Evolutionary conservation across 1,140 invertebrate genomes (phyloP), one percentile per base, ranked within the genome.

Genomic region (Plectrocnemia conspersa): DNA sequence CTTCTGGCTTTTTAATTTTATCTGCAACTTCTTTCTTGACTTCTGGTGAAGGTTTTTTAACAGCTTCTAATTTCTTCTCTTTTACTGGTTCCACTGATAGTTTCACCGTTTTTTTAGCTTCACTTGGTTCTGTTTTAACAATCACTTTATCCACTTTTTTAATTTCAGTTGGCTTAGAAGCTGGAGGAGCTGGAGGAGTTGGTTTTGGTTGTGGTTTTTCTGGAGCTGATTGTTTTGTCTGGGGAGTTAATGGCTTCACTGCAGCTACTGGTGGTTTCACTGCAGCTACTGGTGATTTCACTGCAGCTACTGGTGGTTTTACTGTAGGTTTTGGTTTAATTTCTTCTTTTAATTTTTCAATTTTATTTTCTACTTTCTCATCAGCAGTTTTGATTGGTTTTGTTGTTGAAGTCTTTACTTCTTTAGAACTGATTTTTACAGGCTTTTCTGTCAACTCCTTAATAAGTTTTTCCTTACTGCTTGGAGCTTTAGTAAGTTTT

Each of bases 111-210:
- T 36, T 16, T 35, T 21, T 40, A 1, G 16, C 18, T 53, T 58
- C 53, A 2, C 44, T 5, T 48, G 23, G 23, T 32, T 58, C 49
- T 22, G 11, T 38, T 44, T 44, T 15, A n/a, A 44, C 21, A 44
- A 44, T n/a, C n/a, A n/a, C 41, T n/a, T n/a, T 24, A 6, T 44
- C 21, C 2, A 18, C 21, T 25, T 23, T n/a, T 5, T 44, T 44
- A 44, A 2, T 44, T 15, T n/a, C 9, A 16, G 21, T 11, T 5
- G 18, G 10, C 25, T 44, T 38, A 6, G n/a, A 29, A 29, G n/a
- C 27, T 22, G 41, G 16, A 15, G 41, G 41, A 4, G 41, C 16
- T 44, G 4, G 15, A 16, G 7, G 9, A 19, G 13, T 16, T 49
- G 23, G 3, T 42, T 19, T 42, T 16, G 21, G 21, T 46, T 46